These are phyloP conservation scores for Cricetomys ansorgei DNA, from an alignment of 2,113 vertebrate species.

Conservation along the genomic window DNA sequence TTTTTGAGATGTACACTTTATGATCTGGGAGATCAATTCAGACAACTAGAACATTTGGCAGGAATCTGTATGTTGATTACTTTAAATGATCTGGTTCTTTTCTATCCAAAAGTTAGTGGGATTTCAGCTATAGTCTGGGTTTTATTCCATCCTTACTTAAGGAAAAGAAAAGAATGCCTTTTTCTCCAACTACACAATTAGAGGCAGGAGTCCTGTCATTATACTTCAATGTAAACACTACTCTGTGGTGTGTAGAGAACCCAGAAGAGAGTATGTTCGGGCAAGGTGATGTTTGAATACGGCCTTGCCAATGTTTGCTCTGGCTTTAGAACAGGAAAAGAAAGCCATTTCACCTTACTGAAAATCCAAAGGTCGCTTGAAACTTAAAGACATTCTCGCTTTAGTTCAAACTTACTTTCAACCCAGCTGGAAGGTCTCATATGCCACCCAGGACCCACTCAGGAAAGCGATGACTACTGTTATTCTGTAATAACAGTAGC, in stretches of 20 bases:
- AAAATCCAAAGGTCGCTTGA: conserved; percentile 65
- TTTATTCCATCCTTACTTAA: conserved; percentile 14
- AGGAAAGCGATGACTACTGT: neutral
- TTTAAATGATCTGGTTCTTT: conserved; percentile 15
- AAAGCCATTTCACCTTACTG: conserved; percentile 65
- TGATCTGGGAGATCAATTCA: conserved; percentile 7
- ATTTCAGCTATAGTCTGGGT: neutral
- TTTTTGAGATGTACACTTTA: conserved; percentile 7
- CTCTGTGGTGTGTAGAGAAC: neutral
- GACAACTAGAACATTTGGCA: conserved; percentile 23
- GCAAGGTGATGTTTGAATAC: conserved; percentile 77
- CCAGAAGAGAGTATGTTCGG: conserved; percentile 51
- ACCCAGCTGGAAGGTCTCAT: conserved; percentile 41
- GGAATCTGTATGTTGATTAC: neutral
- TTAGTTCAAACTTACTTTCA: conserved; percentile 64
- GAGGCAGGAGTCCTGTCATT: neutral
- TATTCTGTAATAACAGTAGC: neutral
- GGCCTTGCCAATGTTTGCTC: conserved; percentile 80
- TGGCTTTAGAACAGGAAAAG: conserved; percentile 78
- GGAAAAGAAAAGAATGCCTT: conserved; percentile 25
- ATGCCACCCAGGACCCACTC: neutral
- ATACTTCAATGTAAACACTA: neutral
- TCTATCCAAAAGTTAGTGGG: neutral
- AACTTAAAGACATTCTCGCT: conserved; percentile 63
- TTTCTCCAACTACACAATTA: conserved; percentile 6